These are phyloP conservation scores for Dasypogon diadema DNA, from an alignment of 2,888 invertebrate species.

Conservation along the genomic window DNA sequence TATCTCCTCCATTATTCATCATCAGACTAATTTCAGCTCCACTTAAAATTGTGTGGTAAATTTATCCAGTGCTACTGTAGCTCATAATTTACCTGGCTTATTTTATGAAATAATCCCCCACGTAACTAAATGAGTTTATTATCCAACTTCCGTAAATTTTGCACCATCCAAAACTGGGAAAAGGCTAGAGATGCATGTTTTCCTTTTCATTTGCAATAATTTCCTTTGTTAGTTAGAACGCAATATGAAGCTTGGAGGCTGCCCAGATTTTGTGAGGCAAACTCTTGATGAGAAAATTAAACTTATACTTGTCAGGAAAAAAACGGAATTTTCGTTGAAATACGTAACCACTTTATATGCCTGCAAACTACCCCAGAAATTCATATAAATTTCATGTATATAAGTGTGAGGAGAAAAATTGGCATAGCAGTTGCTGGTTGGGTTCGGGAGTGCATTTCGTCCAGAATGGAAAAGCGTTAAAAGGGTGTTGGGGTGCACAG, in stretches of 20 bases:
- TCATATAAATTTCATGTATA: constrained; percentile 44
- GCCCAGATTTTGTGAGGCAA: constrained; percentile 6
- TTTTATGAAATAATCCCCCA: too few relatives aligned
- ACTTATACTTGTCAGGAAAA: neutral
- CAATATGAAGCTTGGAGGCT: neutral
- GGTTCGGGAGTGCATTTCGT: neutral
- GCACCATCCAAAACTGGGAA: too few relatives aligned
- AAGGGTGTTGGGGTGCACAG: constrained; percentile 22
- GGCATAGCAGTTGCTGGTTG: neutral
- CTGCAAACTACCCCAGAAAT: constrained; percentile 30
- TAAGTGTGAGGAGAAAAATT: neutral
- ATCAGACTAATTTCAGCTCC: too few relatives aligned
- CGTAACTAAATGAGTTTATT: too few relatives aligned
- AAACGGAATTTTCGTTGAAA: neutral
- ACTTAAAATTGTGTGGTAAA: too few relatives aligned
- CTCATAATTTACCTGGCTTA: too few relatives aligned
- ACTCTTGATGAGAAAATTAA: constrained; percentile 38
- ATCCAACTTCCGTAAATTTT: too few relatives aligned
- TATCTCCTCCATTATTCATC: too few relatives aligned
- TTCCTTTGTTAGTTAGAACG: neutral
- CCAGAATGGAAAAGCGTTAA: neutral
- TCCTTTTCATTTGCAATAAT: neutral
- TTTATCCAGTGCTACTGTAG: too few relatives aligned
- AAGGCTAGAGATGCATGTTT: too few relatives aligned
- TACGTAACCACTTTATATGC: constrained; percentile 21